Conservation (phyloP, 2,113 vertebrate genomes). For the Recurvirostra avosetta region DNA sequence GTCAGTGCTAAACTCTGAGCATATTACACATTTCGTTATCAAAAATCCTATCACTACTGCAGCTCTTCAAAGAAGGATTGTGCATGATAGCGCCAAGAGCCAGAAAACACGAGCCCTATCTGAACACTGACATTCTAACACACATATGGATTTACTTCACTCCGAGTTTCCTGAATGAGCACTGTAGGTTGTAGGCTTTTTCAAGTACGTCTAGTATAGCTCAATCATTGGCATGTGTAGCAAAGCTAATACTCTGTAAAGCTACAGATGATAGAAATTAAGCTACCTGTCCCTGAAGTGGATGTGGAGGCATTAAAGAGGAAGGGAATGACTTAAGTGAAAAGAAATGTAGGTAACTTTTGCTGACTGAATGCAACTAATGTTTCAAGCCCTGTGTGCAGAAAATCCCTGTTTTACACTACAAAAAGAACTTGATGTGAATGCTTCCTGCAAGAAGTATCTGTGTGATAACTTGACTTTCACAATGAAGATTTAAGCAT, state of each 20-base stretch:
- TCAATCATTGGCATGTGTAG: conserved; percentile 71
- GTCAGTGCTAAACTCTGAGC: not conserved
- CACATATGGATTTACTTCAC: conserved; percentile 81
- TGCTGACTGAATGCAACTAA: conserved; percentile 23
- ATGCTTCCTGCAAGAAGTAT: not conserved
- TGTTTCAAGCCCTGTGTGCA: not conserved
- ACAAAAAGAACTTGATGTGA: not conserved
- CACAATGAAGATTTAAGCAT: not conserved
- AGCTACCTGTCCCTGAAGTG: conserved; percentile 78
- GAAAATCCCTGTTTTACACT: not conserved
- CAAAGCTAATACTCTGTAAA: conserved; percentile 69
- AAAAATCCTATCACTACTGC: conserved; percentile 47
- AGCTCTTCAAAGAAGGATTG: conserved; percentile 66
- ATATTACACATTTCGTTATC: not conserved
- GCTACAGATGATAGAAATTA: conserved; percentile 79
- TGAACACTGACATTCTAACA: conserved; percentile 43
- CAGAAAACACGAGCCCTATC: conserved; percentile 54
- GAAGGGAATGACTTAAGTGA: conserved; percentile 63
- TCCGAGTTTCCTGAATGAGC: conserved; percentile 75
- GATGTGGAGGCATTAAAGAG: conserved; percentile 71
- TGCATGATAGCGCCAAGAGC: conserved; percentile 48
- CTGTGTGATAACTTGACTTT: not conserved
- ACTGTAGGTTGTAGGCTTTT: conserved; percentile 54
- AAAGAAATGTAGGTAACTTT: conserved; percentile 68
- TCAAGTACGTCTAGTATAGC: conserved; percentile 55